Evolutionary conservation across 2,888 invertebrate species (phyloP), one percentile per base, ranked within the genome.

Genomic region (Scaptodrosophila latifasciaeformis): DNA sequence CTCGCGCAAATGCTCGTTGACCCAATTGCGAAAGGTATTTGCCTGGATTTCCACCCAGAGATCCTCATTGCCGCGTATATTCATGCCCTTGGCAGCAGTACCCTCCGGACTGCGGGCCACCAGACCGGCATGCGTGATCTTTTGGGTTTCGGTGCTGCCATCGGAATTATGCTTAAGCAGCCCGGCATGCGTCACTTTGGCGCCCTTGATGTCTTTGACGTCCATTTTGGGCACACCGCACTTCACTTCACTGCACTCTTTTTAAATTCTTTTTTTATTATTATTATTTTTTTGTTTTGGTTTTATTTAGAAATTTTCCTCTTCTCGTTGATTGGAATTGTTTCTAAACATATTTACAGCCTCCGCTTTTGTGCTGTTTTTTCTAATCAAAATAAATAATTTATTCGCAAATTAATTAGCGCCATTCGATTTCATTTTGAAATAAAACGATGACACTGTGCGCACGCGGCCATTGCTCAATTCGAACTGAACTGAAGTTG

Each of bases 21-120:
- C 95, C 98, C 98, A 98, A 87, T 98, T 98, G 72, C 94, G 91
- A 86, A 98, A 98, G 31, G 98, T 98, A 86, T 96, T 95, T 42
- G 96, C 94, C 86, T 97, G 97, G 66, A 96, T 96, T 85, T 96
- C 96, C 47, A 97, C 95, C 97, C 97, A 97, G 37, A 96, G 91
- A 82, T 96, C 96, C 87, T 96, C 96, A 82, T 95, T 92, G 67
- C 96, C 97, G 84, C 95, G 96, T 84, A 96, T 96, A 76, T 94
- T 93, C 96, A 96, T 96, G 66, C 96, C 96, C 84, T 95, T 94
- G 67, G 97, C 96, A 1, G 97, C 97, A 45, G 97, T 96, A 49
- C 97, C 97, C 86, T 95, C 96, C 30, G 95, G 93, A 84, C 95
- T 96, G 48, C 96, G 90, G 21, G 97, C 97, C 70, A 96, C 91